These are phyloP conservation scores for Meteorus colon DNA, from an alignment of 2,888 invertebrate species.

Conservation along the genomic window DNA sequence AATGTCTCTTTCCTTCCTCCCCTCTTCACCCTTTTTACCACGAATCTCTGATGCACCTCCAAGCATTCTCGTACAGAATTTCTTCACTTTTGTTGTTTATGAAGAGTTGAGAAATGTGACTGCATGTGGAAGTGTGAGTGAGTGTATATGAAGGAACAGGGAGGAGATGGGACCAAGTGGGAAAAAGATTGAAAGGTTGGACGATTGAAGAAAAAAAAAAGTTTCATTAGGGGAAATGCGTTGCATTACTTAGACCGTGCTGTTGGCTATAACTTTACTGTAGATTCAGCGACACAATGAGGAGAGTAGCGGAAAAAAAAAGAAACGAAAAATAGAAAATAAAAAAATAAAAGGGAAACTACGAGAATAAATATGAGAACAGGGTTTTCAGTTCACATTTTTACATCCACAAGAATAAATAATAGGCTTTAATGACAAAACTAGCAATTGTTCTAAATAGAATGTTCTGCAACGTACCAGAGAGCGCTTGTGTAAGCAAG, in stretches of 20 bases:
- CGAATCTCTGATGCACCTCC: slow-evolving; percentile 35
- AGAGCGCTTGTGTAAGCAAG: slow-evolving; percentile 95
- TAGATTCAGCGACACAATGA: slow-evolving; percentile 10
- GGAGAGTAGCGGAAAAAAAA: neutral
- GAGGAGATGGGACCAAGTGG: neutral
- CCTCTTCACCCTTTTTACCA: neutral
- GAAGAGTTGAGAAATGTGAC: neutral
- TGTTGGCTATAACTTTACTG: slow-evolving; percentile 6
- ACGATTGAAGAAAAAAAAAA: slow-evolving; percentile 8
- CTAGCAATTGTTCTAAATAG: slow-evolving; percentile 16
- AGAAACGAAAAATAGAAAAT: slow-evolving; percentile 40
- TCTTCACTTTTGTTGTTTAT: slow-evolving; percentile 16
- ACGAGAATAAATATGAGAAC: neutral
- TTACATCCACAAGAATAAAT: slow-evolving; percentile 6
- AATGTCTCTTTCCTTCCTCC: slow-evolving; percentile 31
- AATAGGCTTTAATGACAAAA: neutral
- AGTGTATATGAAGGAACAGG: neutral
- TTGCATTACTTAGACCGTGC: slow-evolving; percentile 20
- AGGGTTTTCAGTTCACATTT: neutral
- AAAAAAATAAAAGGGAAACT: neutral
- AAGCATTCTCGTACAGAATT: slow-evolving; percentile 33
- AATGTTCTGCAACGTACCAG: slow-evolving; percentile 81
- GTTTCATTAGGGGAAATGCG: slow-evolving; percentile 18
- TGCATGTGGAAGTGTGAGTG: neutral
- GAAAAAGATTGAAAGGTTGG: slow-evolving; percentile 13